Conservation (phyloP, 2,113 vertebrate species). For the Brachyhypopomus gauderio region DNA sequence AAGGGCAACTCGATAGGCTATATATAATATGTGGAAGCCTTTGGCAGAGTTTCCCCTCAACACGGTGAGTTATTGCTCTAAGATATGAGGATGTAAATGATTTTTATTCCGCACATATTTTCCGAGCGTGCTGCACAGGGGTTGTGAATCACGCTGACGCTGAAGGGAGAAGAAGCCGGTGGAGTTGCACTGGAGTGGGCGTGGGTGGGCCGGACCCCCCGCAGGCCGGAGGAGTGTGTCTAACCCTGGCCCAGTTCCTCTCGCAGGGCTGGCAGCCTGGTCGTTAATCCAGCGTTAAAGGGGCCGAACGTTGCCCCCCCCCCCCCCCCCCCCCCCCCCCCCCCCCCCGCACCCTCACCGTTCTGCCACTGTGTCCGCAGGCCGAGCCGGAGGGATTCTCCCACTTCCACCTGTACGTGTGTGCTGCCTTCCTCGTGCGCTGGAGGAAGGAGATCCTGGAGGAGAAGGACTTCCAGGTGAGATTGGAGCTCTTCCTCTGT, state of each 20-base stretch:
- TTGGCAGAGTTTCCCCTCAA: no score
- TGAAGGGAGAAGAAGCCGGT: not conserved
- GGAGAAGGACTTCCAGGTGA: constrained; percentile 90
- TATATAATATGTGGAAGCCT: no score
- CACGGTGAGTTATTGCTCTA: no score
- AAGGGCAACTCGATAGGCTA: no score
- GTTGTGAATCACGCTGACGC: not conserved
- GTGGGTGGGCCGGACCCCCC: not conserved
- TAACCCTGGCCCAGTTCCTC: constrained; percentile 41
- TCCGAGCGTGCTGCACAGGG: no score
- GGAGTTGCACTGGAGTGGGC: not conserved
- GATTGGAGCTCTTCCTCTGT: constrained; percentile 23
- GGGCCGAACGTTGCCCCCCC: not conserved
- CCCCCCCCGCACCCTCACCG: not conserved
- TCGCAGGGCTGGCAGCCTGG: not conserved
- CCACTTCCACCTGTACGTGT: constrained; percentile 95
- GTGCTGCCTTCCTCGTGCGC: constrained; percentile 91
- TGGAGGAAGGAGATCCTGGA: constrained; percentile 88
- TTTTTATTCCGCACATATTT: no score
- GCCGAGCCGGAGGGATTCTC: constrained; percentile 97
- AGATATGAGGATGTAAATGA: no score
- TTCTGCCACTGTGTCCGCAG: constrained; percentile 63
- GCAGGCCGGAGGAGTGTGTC: constrained; percentile 27
- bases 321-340: not conserved
- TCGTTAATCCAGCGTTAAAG: constrained; percentile 34